phyloP scores from a whole-genome alignment of 1,140 invertebrate genomes.

The Cydia splendana region DNA sequence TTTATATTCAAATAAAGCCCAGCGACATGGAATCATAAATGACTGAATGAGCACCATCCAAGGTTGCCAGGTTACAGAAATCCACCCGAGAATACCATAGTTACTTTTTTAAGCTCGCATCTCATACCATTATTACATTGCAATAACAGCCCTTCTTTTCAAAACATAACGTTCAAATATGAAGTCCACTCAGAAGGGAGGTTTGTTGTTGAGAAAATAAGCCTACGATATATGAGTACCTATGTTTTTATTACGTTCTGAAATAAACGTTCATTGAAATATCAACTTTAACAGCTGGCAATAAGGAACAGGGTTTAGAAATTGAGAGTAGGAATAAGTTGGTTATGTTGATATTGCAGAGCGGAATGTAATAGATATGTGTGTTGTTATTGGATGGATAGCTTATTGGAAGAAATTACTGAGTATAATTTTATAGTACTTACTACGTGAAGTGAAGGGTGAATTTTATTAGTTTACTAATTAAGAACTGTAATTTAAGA shows the following conservation, averaged over 20 bases:
- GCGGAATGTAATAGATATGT: conserved; percentile 7
- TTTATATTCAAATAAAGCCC: conserved; percentile 40
- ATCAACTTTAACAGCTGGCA: not conserved
- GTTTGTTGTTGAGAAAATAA: not conserved
- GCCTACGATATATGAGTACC: not conserved
- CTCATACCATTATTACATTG: not conserved
- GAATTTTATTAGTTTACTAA: not conserved
- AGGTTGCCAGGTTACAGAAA: conserved; percentile 53
- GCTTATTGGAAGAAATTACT: conserved; percentile 21
- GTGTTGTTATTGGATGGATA: conserved; percentile 14
- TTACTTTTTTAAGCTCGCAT: not conserved
- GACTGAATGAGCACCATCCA: conserved; percentile 45
- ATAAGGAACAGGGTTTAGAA: not conserved
- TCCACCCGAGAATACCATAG: not conserved
- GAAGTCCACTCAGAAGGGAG: not conserved
- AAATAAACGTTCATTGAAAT: not conserved
- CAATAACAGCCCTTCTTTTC: not conserved
- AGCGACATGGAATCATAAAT: conserved; percentile 42
- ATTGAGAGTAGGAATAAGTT: not conserved
- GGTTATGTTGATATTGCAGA: conserved; percentile 3
- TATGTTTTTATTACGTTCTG: not conserved
- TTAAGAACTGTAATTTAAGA: not conserved
- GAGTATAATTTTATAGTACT: not conserved
- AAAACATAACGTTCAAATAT: conserved; percentile 17
- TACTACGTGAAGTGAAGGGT: not conserved